Conservation (phyloP, 2,113 vertebrate species). For the Paradoxurus hermaphroditus region DNA sequence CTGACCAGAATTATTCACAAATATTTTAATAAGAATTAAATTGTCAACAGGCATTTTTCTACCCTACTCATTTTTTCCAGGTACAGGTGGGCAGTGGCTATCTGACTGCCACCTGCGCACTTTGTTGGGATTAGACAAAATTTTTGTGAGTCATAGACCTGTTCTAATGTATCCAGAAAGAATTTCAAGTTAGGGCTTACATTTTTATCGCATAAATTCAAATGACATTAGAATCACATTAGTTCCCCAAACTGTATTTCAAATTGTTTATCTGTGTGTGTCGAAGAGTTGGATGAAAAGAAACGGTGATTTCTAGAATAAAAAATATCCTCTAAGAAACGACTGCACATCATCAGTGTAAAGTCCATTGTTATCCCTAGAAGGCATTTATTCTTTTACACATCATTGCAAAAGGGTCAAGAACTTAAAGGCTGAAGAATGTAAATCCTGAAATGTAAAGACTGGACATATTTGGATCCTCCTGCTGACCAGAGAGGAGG, state of each 20-base stretch:
- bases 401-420: neutral
- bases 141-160: neutral
- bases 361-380: neutral
- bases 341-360: neutral
- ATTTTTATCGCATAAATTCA: neutral
- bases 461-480: neutral
- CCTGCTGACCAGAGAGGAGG: neutral
- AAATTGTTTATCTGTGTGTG: neutral
- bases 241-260: neutral
- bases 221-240: neutral
- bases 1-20: conserved; percentile 1
- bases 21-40: conserved; percentile 62
- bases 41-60: neutral
- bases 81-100: neutral
- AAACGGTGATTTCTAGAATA: neutral
- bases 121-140: neutral
- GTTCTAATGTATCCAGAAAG: neutral
- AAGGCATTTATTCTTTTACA: neutral
- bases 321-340: neutral
- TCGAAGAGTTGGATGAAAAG: neutral
- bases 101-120: neutral
- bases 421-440: neutral
- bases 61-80: neutral
- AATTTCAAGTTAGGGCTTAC: conserved; percentile 24
- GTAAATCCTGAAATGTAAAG: neutral